A percentile compares a stretch with the other conserved stretches of the same genome.
phyloP scores from a whole-genome alignment of 2,113 vertebrate genomes.

The Thamnaconus septentrionalis region DNA sequence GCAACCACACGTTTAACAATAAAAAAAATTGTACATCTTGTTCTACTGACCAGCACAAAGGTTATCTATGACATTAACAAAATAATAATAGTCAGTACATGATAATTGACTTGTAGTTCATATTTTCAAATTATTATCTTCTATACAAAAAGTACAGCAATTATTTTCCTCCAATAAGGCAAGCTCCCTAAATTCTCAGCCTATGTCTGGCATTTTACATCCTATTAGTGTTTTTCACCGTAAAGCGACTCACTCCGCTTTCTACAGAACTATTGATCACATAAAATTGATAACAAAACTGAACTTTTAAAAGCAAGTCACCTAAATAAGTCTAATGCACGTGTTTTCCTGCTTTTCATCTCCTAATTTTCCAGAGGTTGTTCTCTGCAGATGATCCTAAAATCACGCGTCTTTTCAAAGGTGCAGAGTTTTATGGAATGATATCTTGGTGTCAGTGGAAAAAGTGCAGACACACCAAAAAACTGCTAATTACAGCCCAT shows the following conservation, averaged over 20 bases:
- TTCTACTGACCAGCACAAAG: constrained; percentile 49
- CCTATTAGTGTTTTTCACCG: constrained; percentile 46
- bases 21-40: constrained; percentile 32
- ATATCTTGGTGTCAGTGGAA: not conserved
- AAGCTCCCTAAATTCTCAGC: constrained; percentile 35
- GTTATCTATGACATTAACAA: constrained; percentile 39
- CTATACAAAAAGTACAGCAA: constrained; percentile 56
- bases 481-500: constrained; percentile 19
- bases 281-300: constrained; percentile 36
- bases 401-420: constrained; percentile 5
- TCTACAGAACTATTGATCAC: constrained; percentile 57
- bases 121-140: constrained; percentile 13
- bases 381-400: not conserved
- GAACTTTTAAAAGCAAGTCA: constrained; percentile 36
- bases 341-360: constrained; percentile 1
- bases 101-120: no score
- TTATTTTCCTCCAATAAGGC: constrained; percentile 34
- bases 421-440: not conserved
- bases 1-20: constrained; percentile 17
- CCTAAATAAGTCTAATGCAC: not conserved
- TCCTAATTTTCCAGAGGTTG: not conserved
- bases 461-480: constrained; percentile 6
- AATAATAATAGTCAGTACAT: constrained; percentile 36
- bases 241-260: constrained; percentile 35
- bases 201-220: constrained; percentile 31